Conservation (phyloP, 2,888 invertebrate species). For the Linyphia triangularis region DNA sequence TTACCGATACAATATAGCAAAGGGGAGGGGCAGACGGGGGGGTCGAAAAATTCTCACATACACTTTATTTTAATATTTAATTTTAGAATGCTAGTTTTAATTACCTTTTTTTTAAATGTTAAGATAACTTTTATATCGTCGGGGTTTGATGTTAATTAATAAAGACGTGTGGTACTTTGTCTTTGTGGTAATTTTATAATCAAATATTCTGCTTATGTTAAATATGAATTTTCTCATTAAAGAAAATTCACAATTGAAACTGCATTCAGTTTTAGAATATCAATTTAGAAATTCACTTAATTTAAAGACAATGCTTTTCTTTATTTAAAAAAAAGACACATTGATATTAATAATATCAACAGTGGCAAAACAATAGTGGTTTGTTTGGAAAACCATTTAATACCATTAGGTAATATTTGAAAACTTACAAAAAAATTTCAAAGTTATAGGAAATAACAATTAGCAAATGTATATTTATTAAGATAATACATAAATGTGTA, state of each 20-base stretch:
- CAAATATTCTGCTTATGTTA: slow-evolving; percentile 1
- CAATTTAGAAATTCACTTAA: neutral
- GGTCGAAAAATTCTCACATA: slow-evolving; percentile 41
- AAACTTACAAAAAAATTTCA: neutral
- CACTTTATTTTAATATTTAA: slow-evolving; percentile 72
- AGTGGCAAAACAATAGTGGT: neutral
- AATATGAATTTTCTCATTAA: slow-evolving; percentile 24
- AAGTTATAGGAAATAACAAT: neutral
- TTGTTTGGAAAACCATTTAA: neutral
- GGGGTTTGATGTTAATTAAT: slow-evolving; percentile 33
- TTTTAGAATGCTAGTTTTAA: slow-evolving; percentile 34
- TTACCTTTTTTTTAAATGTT: slow-evolving; percentile 18
- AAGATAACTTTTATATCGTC: neutral
- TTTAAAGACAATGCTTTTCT: neutral
- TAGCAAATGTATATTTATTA: too few species aligned
- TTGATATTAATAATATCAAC: neutral
- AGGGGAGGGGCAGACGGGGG: neutral
- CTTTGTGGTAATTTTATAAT: slow-evolving; percentile 35
- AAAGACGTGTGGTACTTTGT: slow-evolving; percentile 10
- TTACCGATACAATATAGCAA: neutral
- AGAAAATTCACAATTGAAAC: slow-evolving; percentile 7
- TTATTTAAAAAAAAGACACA: neutral
- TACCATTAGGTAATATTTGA: neutral
- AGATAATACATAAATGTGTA: too few species aligned
- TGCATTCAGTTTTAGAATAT: neutral